Base-by-base conservation (phyloP, 2,113 vertebrate species). In the Chionis minor region DNA sequence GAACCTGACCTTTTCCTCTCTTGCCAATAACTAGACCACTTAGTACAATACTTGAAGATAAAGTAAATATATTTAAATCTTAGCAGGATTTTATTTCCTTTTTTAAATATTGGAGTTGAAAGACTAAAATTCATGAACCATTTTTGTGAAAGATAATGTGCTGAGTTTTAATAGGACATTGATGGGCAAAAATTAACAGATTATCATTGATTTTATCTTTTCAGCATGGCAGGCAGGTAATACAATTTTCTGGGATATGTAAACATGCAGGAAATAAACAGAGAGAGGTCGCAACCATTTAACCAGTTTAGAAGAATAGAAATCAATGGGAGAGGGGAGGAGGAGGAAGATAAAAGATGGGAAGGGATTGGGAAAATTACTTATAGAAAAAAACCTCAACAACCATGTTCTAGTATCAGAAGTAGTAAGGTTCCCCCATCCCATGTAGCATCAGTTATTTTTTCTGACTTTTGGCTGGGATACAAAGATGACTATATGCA, bases 1-100 rank as follows among this genome's bases (percentile, higher is more conserved):
- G 73, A 92, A 75, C 42, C 9, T 91, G 67, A 84, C 71, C 55
- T 88, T 79, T 88, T 84, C 55, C 42, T 81, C 26, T 90, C 13
- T 86, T 71, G 52, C 52, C 45, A 62, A 24, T 93, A 94, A 95
- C 82, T 90, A 94, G 84, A 59, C 79, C 58, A 78, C 72, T 92
- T 90, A 81, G 51, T 63, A 59, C 30, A 40, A 21, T 52, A 24
- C 12, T 35, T 83, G 51, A 92, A 90, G 51, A 54, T 42, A 28
- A 88, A 92, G 79, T 83, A 35, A 88, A 56, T 85, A 33, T 18
- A 3, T 82, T 86, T 33, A 51, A 4, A 38, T 65, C 80, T 69
- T 67, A 51, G 23, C 35, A 69, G 12, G 7, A 8, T 13, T 7
- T 35, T n/a, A 26, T 3, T 7, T 38, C 8, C 8, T 27, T 21